Conservation (phyloP, 2,888 invertebrate genomes). For the Chrysolina americana region DNA sequence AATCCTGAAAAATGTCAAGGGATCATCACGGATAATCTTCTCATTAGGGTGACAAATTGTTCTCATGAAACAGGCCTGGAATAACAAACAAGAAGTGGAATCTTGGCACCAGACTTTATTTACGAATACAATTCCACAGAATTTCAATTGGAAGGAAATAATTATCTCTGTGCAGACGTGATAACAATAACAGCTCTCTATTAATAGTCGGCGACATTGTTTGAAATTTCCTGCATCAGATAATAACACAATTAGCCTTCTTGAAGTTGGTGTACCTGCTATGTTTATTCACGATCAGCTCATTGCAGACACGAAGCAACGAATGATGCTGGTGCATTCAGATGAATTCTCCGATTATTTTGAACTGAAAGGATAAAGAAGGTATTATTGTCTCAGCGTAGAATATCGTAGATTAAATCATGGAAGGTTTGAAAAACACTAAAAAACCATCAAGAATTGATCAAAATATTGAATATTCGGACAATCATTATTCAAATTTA, state of each 20-base stretch:
- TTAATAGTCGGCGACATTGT: slow-evolving; percentile 33
- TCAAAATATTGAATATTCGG: too few species aligned
- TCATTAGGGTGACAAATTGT: slow-evolving; percentile 17
- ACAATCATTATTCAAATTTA: too few species aligned
- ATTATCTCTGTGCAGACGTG: background rate
- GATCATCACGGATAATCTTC: slow-evolving; percentile 5
- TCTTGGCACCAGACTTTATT: background rate
- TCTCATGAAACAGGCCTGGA: background rate
- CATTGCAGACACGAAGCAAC: background rate
- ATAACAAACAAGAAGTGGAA: background rate
- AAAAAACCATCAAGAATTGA: too few species aligned
- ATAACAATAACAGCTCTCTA: slow-evolving; percentile 30
- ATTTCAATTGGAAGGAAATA: slow-evolving; percentile 3
- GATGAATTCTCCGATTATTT: background rate
- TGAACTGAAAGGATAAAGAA: too few species aligned
- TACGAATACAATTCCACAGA: slow-evolving; percentile 8
- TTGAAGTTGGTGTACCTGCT: background rate
- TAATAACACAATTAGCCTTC: slow-evolving; percentile 28
- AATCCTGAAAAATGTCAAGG: background rate
- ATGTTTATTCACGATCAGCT: background rate
- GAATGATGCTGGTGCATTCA: background rate
- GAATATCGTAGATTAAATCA: too few species aligned
- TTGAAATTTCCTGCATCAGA: slow-evolving; percentile 36
- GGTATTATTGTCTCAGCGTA: too few species aligned
- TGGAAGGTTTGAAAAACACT: too few species aligned